Conservation (phyloP, 2,113 vertebrate species). For the Hypomesus transpacificus region DNA sequence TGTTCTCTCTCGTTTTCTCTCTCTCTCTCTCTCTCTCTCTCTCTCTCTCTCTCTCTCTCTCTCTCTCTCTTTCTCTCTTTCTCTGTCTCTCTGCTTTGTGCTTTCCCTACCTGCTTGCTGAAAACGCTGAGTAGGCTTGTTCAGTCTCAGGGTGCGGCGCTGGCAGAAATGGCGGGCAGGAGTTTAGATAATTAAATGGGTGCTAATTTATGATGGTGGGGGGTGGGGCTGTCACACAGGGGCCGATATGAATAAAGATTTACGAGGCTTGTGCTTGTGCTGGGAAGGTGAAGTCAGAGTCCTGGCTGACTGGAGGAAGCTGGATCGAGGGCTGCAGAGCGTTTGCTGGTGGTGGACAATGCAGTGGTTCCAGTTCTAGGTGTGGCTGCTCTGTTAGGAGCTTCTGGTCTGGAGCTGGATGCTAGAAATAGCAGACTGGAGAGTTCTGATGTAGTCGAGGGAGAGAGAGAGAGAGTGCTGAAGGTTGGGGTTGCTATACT, state of each 20-base stretch:
- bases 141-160: conserved; percentile 14
- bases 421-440: background rate
- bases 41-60: conserved; percentile 4
- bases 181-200: conserved; percentile 52
- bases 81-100: background rate
- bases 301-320: background rate
- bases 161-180: conserved; percentile 2
- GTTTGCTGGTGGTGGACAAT: conserved; percentile 15
- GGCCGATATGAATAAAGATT: conserved; percentile 54
- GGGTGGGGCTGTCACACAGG: conserved; percentile 15
- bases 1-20: background rate
- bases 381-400: conserved; percentile 23
- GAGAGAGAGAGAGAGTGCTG: conserved; percentile 1
- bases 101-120: conserved; percentile 16
- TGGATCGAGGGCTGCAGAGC: background rate
- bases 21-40: conserved; percentile 1
- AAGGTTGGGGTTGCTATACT: background rate
- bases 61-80: background rate
- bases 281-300: conserved; percentile 2
- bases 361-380: conserved; percentile 38
- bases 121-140: conserved; percentile 24
- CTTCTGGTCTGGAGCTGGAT: background rate
- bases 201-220: conserved; percentile 56
- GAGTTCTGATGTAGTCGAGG: background rate
- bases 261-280: conserved; percentile 21